A percentile compares a stretch with the other conserved stretches of the same genome.
Conservation (phyloP, 2,113 vertebrate species). For the Nyctibius bracteatus region DNA sequence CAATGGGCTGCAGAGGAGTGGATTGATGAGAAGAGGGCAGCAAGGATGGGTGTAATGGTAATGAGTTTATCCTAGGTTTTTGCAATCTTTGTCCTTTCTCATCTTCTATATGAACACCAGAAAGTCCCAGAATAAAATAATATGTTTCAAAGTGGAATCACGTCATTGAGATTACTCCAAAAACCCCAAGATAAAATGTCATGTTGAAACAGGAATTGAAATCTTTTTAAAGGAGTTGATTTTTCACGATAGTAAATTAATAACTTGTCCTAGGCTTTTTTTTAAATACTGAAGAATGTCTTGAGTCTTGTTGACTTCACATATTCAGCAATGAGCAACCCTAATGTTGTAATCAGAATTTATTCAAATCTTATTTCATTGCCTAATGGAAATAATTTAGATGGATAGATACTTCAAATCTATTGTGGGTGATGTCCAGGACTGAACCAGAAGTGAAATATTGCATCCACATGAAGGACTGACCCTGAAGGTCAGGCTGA, state of each 20-base stretch:
- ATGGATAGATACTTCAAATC: background rate
- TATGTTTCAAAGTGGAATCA: background rate
- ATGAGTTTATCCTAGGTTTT: background rate
- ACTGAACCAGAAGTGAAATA: background rate
- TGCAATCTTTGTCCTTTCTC: background rate
- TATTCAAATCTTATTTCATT: background rate
- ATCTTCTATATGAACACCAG: background rate
- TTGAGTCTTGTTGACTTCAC: background rate
- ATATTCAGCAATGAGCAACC: background rate
- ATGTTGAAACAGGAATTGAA: background rate
- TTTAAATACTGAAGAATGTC: background rate
- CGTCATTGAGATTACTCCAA: background rate
- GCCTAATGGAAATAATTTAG: background rate
- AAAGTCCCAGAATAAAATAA: background rate
- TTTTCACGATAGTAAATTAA: background rate
- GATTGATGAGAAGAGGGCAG: background rate
- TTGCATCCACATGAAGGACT: background rate
- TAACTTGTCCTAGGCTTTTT: background rate
- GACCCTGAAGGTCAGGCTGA: background rate
- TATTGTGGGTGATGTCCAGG: background rate
- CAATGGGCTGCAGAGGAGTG: background rate
- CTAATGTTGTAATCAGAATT: background rate
- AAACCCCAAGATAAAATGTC: background rate
- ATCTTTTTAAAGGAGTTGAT: background rate
- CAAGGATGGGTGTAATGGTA: background rate